These are phyloP conservation scores for Mastacembelus armatus DNA, from an alignment of 2,797 vertebrate genomes.

Conservation along the genomic window DNA sequence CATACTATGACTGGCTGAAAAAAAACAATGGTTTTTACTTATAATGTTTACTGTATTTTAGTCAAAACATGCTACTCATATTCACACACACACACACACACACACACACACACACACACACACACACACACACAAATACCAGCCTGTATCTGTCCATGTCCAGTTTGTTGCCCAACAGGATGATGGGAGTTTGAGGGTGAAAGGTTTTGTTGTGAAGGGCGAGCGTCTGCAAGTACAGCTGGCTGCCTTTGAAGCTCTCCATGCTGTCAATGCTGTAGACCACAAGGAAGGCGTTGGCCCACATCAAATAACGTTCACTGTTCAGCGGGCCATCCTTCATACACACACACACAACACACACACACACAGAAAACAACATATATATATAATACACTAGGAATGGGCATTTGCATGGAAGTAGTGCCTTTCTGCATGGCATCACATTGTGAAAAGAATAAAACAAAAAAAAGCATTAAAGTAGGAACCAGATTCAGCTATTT, in stretches of 20 bases:
- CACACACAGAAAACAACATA: conserved; percentile 10
- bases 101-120: too few species aligned
- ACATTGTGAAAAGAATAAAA: too few species aligned
- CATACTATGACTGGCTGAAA: too few species aligned
- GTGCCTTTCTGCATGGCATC: too few species aligned
- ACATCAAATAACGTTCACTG: conserved; percentile 90
- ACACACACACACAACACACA: conserved; percentile 8
- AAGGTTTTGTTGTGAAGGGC: conserved; percentile 81
- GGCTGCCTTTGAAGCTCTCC: conserved; percentile 88
- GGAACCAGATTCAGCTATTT: too few species aligned
- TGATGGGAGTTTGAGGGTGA: conserved; percentile 80
- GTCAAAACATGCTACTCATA: too few species aligned
- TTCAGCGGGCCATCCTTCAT: conserved; percentile 87
- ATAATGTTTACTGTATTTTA: too few species aligned
- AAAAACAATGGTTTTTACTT: too few species aligned
- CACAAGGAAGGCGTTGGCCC: conserved; percentile 91
- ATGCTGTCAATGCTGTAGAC: conserved; percentile 91
- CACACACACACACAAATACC: conserved; percentile 26
- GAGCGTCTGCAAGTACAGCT: conserved; percentile 87
- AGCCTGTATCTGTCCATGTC: conserved; percentile 96
- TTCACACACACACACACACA: too few species aligned
- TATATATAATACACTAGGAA: neutral
- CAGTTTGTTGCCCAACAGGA: conserved; percentile 93
- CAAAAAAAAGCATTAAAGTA: too few species aligned
- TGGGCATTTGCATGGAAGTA: too few species aligned